These are phyloP conservation scores for Acanthaster planci DNA, from an alignment of 35 echinoderm and acorn worm genomes.

Conservation along the genomic window DNA sequence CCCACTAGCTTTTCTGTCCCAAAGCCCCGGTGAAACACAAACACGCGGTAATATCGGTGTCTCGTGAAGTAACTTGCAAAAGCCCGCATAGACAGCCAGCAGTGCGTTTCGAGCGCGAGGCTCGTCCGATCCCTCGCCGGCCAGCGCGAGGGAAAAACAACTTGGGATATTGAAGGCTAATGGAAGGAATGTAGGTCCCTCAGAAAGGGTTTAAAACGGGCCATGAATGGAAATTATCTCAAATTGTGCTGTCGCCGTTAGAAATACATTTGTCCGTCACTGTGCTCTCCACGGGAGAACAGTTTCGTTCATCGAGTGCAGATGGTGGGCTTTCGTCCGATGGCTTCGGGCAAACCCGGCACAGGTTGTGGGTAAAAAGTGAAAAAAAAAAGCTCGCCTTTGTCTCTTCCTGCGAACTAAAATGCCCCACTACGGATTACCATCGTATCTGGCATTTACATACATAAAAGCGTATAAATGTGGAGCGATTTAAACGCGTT, in stretches of 20 bases:
- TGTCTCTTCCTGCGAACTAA: not conserved
- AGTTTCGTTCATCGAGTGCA: not conserved
- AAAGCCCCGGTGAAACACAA: slow-evolving; percentile 12
- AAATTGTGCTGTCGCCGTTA: slow-evolving; percentile 1
- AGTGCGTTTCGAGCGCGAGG: not conserved
- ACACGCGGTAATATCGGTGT: not conserved
- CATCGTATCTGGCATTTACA: slow-evolving; percentile 29
- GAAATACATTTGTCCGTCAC: not conserved
- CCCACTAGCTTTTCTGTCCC: not conserved
- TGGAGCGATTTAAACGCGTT: not conserved
- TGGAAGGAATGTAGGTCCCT: slow-evolving; percentile 2
- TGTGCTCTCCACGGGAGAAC: not conserved
- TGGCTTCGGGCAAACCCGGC: not conserved
- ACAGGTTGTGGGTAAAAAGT: not conserved
- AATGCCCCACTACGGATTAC: slow-evolving; percentile 18
- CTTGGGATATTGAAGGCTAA: not conserved
- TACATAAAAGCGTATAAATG: slow-evolving; percentile 32
- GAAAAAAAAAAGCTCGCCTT: not conserved
- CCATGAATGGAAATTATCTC: slow-evolving; percentile 23
- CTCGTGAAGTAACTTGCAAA: not conserved
- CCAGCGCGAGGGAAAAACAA: not conserved
- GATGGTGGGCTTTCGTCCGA: not conserved
- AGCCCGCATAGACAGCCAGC: not conserved
- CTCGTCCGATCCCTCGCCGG: not conserved
- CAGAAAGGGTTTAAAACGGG: not conserved